Evolutionary conservation across 30 jellyfish, hydroid and myxozoan genomes (phyloP).

Genomic region (Pseudorhiza aurosa): DNA sequence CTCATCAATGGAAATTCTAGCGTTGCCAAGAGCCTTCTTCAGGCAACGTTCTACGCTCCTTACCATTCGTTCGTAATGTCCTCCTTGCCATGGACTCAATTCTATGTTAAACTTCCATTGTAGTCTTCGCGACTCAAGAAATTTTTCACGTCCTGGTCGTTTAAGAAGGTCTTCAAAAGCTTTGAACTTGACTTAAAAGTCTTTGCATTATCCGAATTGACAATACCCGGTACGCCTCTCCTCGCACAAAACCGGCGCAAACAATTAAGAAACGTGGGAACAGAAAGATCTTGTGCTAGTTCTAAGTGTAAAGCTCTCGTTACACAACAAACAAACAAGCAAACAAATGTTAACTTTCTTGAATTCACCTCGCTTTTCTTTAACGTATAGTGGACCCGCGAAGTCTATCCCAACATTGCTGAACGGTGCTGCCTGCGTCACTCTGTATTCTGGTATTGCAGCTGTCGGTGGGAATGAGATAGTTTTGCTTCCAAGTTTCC

Average conservation of each 20-base stretch:
- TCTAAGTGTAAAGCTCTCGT: conserved; percentile 71
- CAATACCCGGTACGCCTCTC: conserved; percentile 51
- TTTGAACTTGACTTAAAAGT: background rate
- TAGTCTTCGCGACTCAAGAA: conserved; percentile 1
- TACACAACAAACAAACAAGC: conserved; percentile 60
- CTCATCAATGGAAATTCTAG: background rate
- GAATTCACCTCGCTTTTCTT: background rate
- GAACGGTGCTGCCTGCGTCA: background rate
- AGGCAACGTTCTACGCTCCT: conserved; percentile 21
- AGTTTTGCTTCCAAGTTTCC: background rate
- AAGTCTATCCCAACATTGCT: conserved; percentile 21
- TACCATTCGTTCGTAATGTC: conserved; percentile 48
- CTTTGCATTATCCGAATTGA: conserved; percentile 57
- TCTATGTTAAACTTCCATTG: conserved; percentile 37
- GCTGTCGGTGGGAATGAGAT: background rate
- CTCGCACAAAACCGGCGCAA: conserved; percentile 44
- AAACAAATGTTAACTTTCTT: conserved; percentile 23
- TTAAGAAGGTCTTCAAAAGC: background rate
- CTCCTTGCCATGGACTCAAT: conserved; percentile 63
- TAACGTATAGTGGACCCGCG: conserved; percentile 29
- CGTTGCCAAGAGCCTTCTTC: conserved; percentile 32
- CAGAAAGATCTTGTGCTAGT: conserved; percentile 54
- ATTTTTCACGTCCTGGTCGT: background rate
- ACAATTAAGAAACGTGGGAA: conserved; percentile 18
- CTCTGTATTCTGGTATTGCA: conserved; percentile 8